phyloP scores from a whole-genome alignment of 2,797 vertebrate species.

The Peromyscus nudipes region DNA sequence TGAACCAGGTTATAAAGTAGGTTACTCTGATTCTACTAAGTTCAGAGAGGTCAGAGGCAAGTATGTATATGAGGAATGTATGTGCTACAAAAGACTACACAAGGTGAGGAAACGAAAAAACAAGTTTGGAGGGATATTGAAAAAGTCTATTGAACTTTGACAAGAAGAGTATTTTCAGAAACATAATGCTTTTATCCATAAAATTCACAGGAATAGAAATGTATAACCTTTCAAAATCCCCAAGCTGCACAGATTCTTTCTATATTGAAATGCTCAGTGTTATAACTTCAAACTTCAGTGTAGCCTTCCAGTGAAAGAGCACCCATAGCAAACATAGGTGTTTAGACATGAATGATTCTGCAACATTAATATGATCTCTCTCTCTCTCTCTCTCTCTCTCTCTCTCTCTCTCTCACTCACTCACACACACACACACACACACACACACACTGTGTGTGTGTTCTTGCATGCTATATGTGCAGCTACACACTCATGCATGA shows the following conservation, averaged over 20 bases:
- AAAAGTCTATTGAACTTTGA: neutral
- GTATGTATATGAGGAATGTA: neutral
- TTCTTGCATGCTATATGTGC: too few species aligned
- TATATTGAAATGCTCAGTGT: neutral
- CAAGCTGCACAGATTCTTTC: neutral
- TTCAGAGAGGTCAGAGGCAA: neutral
- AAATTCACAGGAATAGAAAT: constrained; percentile 47
- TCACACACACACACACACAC: too few species aligned
- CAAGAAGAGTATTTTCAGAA: constrained; percentile 63
- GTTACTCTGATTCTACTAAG: constrained; percentile 9
- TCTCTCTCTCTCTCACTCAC: too few species aligned
- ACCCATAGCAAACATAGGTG: neutral
- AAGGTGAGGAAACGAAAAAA: neutral
- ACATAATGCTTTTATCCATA: neutral
- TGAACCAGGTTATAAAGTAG: constrained; percentile 5
- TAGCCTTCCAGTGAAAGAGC: neutral
- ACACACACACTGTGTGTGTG: too few species aligned
- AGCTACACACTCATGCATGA: neutral
- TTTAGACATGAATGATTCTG: neutral
- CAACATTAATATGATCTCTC: neutral
- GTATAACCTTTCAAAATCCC: neutral
- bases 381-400: neutral
- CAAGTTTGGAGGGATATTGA: neutral
- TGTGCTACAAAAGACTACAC: neutral
- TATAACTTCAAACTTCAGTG: neutral